These are phyloP conservation scores for Pteronotus mesoamericanus DNA, from an alignment of 2,797 vertebrate species.

Conservation along the genomic window DNA sequence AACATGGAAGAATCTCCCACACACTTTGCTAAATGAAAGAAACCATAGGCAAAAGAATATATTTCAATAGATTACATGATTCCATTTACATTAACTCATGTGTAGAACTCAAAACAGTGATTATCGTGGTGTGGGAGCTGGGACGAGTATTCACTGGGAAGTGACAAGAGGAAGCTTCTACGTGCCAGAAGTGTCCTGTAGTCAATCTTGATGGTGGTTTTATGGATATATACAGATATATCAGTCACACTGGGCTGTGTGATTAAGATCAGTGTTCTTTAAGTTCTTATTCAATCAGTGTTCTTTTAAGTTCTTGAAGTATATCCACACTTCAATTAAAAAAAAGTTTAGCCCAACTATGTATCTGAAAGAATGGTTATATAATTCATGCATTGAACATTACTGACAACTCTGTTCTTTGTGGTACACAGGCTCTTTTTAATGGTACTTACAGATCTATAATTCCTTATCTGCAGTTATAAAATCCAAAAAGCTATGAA, in stretches of 20 bases:
- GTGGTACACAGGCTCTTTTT: background rate
- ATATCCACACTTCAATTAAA: background rate
- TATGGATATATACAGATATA: background rate
- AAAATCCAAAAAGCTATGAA: conserved; percentile 3
- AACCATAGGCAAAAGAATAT: background rate
- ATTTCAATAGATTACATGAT: background rate
- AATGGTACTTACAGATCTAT: background rate
- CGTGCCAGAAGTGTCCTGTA: background rate
- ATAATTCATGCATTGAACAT: background rate
- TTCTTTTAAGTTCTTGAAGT: too few species aligned
- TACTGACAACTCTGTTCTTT: background rate
- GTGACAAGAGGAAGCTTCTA: background rate
- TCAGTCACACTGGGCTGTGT: background rate
- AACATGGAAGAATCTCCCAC: background rate
- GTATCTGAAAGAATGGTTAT: background rate
- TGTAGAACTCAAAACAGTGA: background rate
- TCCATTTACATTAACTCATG: background rate
- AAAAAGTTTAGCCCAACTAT: background rate
- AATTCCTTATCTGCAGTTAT: background rate
- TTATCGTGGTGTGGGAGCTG: background rate
- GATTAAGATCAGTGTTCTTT: background rate
- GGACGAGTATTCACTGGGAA: background rate
- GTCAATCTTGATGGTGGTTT: background rate
- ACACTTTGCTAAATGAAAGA: background rate
- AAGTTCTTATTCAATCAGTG: background rate